These are phyloP conservation scores for Drosophila melanosoma DNA, from an alignment of 2,888 invertebrate species.

Conservation along the genomic window DNA sequence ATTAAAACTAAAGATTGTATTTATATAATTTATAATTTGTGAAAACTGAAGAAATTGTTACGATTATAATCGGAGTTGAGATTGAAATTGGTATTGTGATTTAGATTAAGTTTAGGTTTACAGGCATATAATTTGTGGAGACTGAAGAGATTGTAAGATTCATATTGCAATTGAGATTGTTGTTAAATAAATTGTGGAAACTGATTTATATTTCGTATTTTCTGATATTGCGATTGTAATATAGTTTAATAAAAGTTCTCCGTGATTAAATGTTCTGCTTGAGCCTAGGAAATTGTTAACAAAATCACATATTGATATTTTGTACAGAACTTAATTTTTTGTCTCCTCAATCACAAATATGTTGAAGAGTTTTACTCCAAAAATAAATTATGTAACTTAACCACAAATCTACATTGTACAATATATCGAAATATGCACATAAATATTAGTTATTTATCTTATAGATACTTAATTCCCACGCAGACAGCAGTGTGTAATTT, in stretches of 20 bases:
- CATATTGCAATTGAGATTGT: no score
- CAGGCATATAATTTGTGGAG: not conserved
- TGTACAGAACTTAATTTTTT: no score
- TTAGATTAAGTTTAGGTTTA: not conserved
- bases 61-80: no score
- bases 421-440: not conserved
- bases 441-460: not conserved
- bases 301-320: no score
- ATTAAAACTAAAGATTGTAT: no score
- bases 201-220: no score
- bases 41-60: no score
- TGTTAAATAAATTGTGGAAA: no score
- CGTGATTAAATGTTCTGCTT: not conserved
- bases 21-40: no score
- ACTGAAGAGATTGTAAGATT: no score
- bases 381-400: not conserved
- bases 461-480: not conserved
- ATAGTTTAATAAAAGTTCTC: not conserved
- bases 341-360: not conserved
- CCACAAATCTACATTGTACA: not conserved
- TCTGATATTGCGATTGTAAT: no score
- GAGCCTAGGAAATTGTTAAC: no score
- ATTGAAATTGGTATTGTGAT: not conserved
- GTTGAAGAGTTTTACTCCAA: not conserved
- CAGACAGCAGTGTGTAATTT: not conserved